A percentile compares a stretch with the other conserved stretches of the same genome.
phyloP scores from a whole-genome alignment of 2,888 invertebrate genomes.

The Parnassius glacialis region DNA sequence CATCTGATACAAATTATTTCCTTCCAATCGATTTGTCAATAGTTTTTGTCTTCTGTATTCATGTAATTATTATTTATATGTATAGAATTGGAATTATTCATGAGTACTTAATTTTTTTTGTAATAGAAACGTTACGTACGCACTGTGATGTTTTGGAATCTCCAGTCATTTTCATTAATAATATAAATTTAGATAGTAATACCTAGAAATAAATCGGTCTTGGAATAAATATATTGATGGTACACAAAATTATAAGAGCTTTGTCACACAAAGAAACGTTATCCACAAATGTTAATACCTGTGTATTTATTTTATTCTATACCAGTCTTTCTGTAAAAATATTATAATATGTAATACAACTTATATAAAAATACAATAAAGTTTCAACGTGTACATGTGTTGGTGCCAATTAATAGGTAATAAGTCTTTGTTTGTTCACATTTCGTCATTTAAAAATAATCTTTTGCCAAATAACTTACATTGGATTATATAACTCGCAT shows the following conservation, averaged over 20 bases:
- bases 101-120: background rate
- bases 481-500: background rate
- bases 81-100: too few species aligned
- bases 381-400: conserved; percentile 38
- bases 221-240: too few species aligned
- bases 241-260: too few species aligned
- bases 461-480: conserved; percentile 6
- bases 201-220: background rate
- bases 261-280: too few species aligned
- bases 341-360: background rate
- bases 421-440: conserved; percentile 39
- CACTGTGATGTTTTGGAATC: conserved; percentile 5
- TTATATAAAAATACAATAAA: conserved; percentile 1
- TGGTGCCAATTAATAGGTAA: conserved; percentile 57
- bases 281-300: too few species aligned
- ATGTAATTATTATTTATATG: too few species aligned
- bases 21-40: background rate
- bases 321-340: background rate
- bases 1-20: conserved; percentile 4
- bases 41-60: too few species aligned
- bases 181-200: too few species aligned
- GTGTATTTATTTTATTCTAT: too few species aligned
- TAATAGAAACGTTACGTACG: background rate
- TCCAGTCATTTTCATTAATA: background rate
- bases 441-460: conserved; percentile 17